Conservation (phyloP, 2,888 invertebrate genomes). For the Troglohyphantes excavatus region DNA sequence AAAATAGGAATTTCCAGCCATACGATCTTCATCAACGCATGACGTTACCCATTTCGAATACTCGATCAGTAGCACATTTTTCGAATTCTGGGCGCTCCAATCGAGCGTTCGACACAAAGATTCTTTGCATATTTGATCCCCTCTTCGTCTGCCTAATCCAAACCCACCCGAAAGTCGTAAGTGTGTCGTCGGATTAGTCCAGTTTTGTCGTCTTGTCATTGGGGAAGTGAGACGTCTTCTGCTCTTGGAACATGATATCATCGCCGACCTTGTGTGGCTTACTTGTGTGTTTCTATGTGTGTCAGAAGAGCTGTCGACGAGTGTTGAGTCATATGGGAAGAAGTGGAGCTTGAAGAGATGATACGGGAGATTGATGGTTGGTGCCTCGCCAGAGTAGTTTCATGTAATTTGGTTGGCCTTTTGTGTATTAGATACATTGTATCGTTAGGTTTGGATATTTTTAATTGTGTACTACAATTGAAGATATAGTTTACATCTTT, state of each 20-base stretch:
- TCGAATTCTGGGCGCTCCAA: neutral
- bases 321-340: neutral
- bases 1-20: neutral
- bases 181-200: neutral
- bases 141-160: too few species aligned
- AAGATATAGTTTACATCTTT: too few species aligned
- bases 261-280: neutral
- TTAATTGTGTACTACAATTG: too few species aligned
- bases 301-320: neutral
- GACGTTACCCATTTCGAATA: neutral
- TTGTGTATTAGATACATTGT: too few species aligned
- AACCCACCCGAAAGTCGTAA: neutral
- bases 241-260: neutral
- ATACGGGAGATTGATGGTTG: neutral
- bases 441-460: too few species aligned
- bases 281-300: neutral
- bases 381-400: neutral
- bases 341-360: slow-evolving; percentile 1
- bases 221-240: neutral
- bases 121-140: neutral
- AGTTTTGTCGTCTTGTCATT: neutral
- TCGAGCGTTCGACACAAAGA: neutral
- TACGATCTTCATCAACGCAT: neutral
- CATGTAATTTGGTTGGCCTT: neutral
- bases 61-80: neutral